phyloP scores from a whole-genome alignment of 2,113 vertebrate species.

The Phocoena sinus region DNA sequence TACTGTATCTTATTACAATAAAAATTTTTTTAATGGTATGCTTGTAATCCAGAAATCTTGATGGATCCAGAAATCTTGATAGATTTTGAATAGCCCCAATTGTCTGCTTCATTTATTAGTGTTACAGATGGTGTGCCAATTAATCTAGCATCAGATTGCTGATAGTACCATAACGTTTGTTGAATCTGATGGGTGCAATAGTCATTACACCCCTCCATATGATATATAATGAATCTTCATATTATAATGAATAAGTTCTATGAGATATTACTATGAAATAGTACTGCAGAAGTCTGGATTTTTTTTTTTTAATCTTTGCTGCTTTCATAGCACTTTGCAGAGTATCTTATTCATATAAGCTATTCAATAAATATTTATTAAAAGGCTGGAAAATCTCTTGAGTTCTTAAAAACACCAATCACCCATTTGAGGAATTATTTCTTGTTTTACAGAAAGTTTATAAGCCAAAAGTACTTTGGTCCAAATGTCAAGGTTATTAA shows the following conservation, averaged over 20 bases:
- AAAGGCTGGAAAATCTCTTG: neutral
- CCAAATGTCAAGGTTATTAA: neutral
- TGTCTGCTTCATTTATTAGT: neutral
- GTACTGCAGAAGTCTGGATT: neutral
- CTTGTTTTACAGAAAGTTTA: neutral
- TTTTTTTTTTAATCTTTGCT: neutral
- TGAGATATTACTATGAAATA: neutral
- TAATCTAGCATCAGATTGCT: neutral
- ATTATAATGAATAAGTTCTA: neutral
- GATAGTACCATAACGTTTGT: neutral
- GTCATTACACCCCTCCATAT: neutral
- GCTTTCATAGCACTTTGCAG: neutral
- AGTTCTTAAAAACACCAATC: neutral
- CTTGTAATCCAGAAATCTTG: neutral
- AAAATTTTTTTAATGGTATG: neutral
- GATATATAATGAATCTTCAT: neutral
- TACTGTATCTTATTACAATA: neutral
- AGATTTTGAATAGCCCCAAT: neutral
- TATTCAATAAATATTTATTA: neutral
- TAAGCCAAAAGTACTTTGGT: neutral
- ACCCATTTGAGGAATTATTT: neutral
- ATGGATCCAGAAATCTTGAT: neutral
- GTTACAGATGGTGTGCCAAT: neutral
- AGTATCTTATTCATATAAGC: neutral
- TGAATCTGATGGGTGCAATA: neutral